These are phyloP conservation scores for Aleadryas rufinucha DNA, from an alignment of 2,113 vertebrate species.

Conservation along the genomic window DNA sequence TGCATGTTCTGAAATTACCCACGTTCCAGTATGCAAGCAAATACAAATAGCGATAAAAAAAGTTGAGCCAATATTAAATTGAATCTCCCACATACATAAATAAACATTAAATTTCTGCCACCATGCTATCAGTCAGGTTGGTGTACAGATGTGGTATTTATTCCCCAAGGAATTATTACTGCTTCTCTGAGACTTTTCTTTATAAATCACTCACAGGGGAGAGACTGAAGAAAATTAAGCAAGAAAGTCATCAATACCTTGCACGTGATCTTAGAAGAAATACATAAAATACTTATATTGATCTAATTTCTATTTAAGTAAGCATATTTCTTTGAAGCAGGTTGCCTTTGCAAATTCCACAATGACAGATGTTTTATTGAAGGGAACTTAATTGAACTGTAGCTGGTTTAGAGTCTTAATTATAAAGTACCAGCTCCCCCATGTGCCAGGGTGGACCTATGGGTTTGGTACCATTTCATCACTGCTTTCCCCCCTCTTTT, in stretches of 20 bases:
- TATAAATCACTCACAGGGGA: background rate
- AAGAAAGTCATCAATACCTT: background rate
- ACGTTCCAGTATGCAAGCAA: background rate
- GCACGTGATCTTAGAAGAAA: background rate
- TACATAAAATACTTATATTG: background rate
- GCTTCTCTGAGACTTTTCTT: background rate
- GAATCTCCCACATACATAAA: background rate
- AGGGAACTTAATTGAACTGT: background rate
- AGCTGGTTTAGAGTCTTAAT: background rate
- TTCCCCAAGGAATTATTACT: background rate
- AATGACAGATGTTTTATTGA: background rate
- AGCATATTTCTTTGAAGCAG: background rate
- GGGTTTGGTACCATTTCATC: background rate
- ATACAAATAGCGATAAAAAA: background rate
- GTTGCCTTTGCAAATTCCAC: background rate
- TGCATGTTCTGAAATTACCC: background rate
- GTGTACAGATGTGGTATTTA: background rate
- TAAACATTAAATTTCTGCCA: background rate
- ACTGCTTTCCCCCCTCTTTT: background rate
- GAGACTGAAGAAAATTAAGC: background rate
- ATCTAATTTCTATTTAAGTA: background rate
- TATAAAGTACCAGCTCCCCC: background rate
- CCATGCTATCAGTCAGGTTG: background rate
- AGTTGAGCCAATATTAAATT: background rate
- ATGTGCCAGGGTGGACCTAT: accelerated